Evolutionary conservation across 1,140 invertebrate genomes (phyloP), one percentile per base, ranked within the genome.

Genomic region (Watersipora subatra): DNA sequence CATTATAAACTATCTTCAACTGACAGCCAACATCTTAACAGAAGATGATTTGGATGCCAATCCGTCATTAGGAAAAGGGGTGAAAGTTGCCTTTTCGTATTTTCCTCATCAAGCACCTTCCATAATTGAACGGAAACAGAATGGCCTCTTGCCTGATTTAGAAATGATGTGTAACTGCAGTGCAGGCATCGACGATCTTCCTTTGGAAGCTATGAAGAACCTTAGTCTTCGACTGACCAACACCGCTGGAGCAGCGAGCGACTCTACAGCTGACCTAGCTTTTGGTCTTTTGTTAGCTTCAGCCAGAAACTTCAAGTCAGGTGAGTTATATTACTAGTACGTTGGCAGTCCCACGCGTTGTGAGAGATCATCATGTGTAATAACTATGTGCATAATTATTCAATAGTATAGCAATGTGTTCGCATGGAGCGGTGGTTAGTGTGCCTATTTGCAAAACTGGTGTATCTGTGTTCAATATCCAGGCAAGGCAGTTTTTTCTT

Each of bases 221-320:
- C 65, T 25, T 46, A 59, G 65, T 20, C 24, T 67, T 19, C 22
- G 26, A 26, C 0, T 65, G 58, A 28, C 46, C 25, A 64, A 66
- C 28, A 63, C 29, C 28, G 61, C n/a, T 2, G 64, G 59, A 19
- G 58, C 68, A 27, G 27, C 67, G 19, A 26, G 56, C 46, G 64
- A 65, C 34, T 63, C 65, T 3, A 62, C 63, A 19, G 67, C 67
- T 28, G 69, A 70, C 24, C 59, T 69, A 28, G 62, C 67, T 3
- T 62, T 70, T 19, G 56, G 28, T 24, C 57, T 70, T 26, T 34
- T 70, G 27, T 22, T 70, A 29, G 68, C 68, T 46, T 66, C 67
- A 1, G 58, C 64, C 20, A 28, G 69, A 63, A 62, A 64, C 59
- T 56, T 70, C 27, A 29, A 28, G 3, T 26, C 61, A 66, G 67